Evolutionary conservation across 2,888 invertebrate species (phyloP), one percentile per base, ranked within the genome.

Genomic region (Lasioglossum calceatum): DNA sequence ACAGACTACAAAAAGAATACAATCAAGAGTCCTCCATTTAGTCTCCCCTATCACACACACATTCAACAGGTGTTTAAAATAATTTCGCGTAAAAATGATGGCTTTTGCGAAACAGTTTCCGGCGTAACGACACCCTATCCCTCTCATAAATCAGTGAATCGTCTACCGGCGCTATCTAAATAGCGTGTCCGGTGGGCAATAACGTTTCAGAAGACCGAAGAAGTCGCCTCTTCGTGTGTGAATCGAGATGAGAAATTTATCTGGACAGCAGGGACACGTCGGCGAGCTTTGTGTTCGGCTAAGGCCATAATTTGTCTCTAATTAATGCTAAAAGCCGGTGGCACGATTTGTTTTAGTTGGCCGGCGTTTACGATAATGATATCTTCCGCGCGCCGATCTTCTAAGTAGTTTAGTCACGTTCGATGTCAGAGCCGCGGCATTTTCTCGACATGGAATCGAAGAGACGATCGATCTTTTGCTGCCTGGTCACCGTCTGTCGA

Each of bases 361-460:
- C 19, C 85, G 85, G 64, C 85, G 79, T 79, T 81, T 74, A 77
- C 87, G 87, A 87, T 87, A 83, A 88, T 87, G 71, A 81, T 82
- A 88, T 87, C 83, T 82, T 83, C 77, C 77, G 75, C 84, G 80
- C 70, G 80, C 81, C 81, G 79, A 64, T 70, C 67, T 19, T 19
- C 79, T 71, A 84, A 85, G 87, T 77, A 84, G 83, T 86, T 85
- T 84, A 82, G 87, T 88, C 87, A 88, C 87, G 87, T 87, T 47
- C 79, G 77, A 42, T 79, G 78, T 50, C 16, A 14, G 58, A 50
- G 54, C 58, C 50, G 70, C 71, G 44, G 47, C 50, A 16, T 73
- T 77, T 82, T 64, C 82, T 61, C 79, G 77, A 79, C 82, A 71
- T 14, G 39, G 82, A 74, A 77, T 77, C 71, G 88, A 47, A 74